Base-by-base conservation (phyloP, 2,888 invertebrate genomes). In the Tethea ocularis region DNA sequence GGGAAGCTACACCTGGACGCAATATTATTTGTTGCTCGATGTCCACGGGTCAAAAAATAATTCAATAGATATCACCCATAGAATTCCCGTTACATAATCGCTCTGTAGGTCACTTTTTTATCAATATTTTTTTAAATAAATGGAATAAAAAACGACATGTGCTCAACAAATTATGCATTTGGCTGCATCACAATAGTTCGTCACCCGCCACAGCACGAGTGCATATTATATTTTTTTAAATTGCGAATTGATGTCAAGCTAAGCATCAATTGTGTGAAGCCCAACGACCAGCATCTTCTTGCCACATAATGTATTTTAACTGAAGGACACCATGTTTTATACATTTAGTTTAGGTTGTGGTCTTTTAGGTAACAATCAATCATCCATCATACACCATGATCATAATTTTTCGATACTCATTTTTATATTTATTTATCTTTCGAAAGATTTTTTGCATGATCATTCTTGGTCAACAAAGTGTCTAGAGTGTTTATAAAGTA, bases 141-240 rank as follows among this genome's bases (percentile, higher is more conserved):
- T 13, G 13, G 55, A 61, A 60, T 75, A 88, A 91, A 91, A 89
- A 82, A 78, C 75, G 86, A 85, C 93, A 90, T 91, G 90, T 91
- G 92, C 90, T 90, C 86, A 77, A 88, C 86, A 88, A 91, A 92
- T 92, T 91, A 92, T 91, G 89, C 89, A 93, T 89, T 86, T 86
- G 83, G 85, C 67, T 89, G 91, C 87, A 80, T 88, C 86, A 91
- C 91, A 92, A 92, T 84, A 72, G 83, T 75, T 68, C 75, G 78
- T 78, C 77, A 75, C 78, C 72, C 69, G 78, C 70, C 73, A 77
- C 71, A 80, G 84, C 89, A 88, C 88, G 88, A 87, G 89, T 79
- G 84, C 80, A 71, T 67, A 62, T 67, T 75, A 67, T 59, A 76
- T 85, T 86, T 80, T 77, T 64, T 77, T 82, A 86, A 88, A 90